Percentiles rank a stretch among this genome's conserved stretches.
phyloP scores from a whole-genome alignment of 2,113 vertebrate genomes.

The Mionectes macconnelli region DNA sequence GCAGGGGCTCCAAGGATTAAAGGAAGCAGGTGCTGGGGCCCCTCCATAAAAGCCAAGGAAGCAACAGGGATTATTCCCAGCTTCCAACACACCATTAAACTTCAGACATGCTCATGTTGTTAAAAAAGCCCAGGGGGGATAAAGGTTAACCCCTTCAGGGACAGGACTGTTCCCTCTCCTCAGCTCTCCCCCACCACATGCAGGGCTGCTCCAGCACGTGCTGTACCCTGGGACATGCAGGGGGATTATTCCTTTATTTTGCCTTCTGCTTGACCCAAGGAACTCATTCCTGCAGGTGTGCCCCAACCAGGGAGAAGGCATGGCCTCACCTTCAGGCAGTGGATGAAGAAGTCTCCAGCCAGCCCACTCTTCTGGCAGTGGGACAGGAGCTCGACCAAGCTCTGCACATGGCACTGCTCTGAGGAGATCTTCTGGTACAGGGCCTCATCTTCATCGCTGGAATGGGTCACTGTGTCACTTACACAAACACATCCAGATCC shows the following conservation, averaged over 20 bases:
- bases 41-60: constrained; percentile 15
- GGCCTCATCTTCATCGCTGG: constrained; percentile 85
- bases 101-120: constrained; percentile 41
- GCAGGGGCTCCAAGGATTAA: not conserved
- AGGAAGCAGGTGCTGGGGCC: not conserved
- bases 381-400: constrained; percentile 81
- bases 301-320: not conserved
- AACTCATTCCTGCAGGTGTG: not conserved
- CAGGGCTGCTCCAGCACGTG: not conserved
- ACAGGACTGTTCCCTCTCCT: not conserved
- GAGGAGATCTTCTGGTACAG: constrained; percentile 86
- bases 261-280: not conserved
- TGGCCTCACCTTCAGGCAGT: constrained; percentile 84
- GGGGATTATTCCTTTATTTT: not conserved
- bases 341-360: constrained; percentile 90
- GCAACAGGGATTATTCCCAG: constrained; percentile 33
- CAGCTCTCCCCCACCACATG: not conserved
- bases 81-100: constrained; percentile 58
- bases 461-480: not conserved
- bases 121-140: not conserved
- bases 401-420: constrained; percentile 87
- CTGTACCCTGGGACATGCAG: rapidly evolving
- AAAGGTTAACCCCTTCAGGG: constrained; percentile 44
- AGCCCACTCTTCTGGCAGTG: constrained; percentile 82
- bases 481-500: not conserved